Percentiles rank a stretch among this genome's conserved stretches.
Conservation (phyloP, 2,113 vertebrate species). For the Malurus elegans region DNA sequence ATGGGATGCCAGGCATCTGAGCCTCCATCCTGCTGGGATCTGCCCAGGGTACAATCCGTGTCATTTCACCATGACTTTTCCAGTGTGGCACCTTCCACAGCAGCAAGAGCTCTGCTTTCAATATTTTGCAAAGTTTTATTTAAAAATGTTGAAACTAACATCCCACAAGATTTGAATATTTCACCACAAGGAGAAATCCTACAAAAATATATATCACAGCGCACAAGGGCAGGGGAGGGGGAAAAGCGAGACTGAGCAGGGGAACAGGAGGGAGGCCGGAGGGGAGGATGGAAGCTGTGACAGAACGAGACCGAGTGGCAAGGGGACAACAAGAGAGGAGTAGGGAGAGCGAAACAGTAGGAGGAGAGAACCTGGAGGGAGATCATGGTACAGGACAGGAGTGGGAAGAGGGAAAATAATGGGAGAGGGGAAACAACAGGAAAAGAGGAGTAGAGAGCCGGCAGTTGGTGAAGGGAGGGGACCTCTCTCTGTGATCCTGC, state of each 20-base stretch:
- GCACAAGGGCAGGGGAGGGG: constrained; percentile 54
- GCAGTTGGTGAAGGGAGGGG: background rate
- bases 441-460: background rate
- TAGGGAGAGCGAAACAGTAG: background rate
- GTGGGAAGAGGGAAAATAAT: background rate
- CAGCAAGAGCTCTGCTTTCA: background rate
- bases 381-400: background rate
- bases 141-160: constrained; percentile 82
- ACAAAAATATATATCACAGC: constrained; percentile 85
- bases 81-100: background rate
- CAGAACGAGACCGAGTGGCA: background rate
- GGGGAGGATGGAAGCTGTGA: background rate
- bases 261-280: background rate
- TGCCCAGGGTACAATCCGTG: background rate
- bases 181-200: constrained; percentile 80
- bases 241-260: constrained; percentile 18
- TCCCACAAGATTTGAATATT: constrained; percentile 80
- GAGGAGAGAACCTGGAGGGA: background rate
- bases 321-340: constrained; percentile 25
- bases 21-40: background rate
- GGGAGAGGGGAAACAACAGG: constrained; percentile 10
- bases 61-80: background rate
- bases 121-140: constrained; percentile 84
- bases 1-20: background rate
- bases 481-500: background rate